Percentiles rank a stretch among this genome's conserved stretches.
Evolutionary conservation across 2,888 invertebrate species (phyloP).

Genomic region (Artemia sp.): DNA sequence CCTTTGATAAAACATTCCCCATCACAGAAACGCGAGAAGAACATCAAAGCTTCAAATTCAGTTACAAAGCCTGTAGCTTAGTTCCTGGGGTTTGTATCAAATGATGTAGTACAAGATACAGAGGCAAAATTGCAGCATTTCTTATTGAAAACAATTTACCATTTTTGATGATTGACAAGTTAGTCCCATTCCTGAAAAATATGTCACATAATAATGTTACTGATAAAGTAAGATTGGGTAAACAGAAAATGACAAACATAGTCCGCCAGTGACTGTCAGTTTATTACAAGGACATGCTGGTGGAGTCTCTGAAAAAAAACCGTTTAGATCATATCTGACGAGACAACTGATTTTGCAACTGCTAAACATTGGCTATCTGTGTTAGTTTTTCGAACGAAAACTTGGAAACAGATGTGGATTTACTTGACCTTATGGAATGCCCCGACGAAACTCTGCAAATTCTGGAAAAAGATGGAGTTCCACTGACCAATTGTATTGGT

Average conservation of each 20-base stretch:
- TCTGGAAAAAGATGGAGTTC: not conserved
- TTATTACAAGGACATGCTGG: no score
- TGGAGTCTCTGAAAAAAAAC: not conserved
- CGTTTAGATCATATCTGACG: conserved; percentile 14
- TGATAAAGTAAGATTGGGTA: no score
- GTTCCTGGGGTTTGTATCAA: not conserved
- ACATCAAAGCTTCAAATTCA: conserved; percentile 2
- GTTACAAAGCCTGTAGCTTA: not conserved
- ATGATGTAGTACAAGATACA: not conserved
- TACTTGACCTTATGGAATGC: conserved; percentile 13
- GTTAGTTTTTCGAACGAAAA: conserved; percentile 14
- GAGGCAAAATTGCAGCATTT: conserved; percentile 15
- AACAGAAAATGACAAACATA: no score
- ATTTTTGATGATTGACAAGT: not conserved
- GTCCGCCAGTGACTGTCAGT: no score
- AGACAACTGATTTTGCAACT: conserved; percentile 12
- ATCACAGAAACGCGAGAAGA: not conserved
- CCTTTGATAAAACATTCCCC: not conserved
- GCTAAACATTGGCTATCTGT: conserved; percentile 16
- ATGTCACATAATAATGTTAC: no score
- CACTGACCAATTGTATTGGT: no score
- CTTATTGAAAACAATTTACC: conserved; percentile 15
- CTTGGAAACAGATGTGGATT: conserved; percentile 15
- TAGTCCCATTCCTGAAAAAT: no score
- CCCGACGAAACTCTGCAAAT: conserved; percentile 7